Base-by-base conservation (phyloP, 2,113 vertebrate species). In the Salvator merianae region DNA sequence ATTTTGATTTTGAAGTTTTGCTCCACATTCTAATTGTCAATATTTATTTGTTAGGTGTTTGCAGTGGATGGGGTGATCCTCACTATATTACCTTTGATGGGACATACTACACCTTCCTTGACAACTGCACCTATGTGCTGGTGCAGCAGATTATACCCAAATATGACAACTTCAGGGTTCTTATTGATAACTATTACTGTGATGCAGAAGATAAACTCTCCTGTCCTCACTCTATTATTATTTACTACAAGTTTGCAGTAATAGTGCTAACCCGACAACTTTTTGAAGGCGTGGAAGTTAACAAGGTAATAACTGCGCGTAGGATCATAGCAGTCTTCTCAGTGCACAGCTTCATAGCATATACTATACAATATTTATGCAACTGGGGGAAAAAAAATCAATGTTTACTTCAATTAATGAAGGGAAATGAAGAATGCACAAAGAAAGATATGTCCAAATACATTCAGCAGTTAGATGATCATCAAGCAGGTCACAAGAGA, bases 51-150 rank as follows among this genome's bases (percentile, higher is more conserved):
- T 28, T 92, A 99, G 98, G 98, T 91, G 94, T 97, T 26, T 99
- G 98, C 91, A 96, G 89, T 18, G 95, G 96, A 88, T 97, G 97
- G 97, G 95, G 96, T 7, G 95, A 95, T 84, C 95, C 94, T 28
- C 96, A 98, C 91, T 98, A 97, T 80, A 85, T 96, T 71, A 99
- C 98, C 13, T 99, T 99, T 34, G 98, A 98, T 76, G 98, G 98
- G 88, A 94, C 43, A 38, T 93, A 95, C 62, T 99, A 97, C 38
- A 94, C 86, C 20, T 98, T 98, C 93, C 91, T 96, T 47, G 90
- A 97, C 88, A 97, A 96, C 76, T 99, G 98, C 91, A 97, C 97
- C 0, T 98, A 97, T 0, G 96, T 98, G 83, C 93, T 99, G 85
- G 96, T 98, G 88, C 96, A 98, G 92, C 97, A 98, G 93, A 97